Percentiles rank a stretch among this genome's conserved stretches.
phyloP scores from a whole-genome alignment of 2,113 vertebrate species.

The Hemichromis elongatus region DNA sequence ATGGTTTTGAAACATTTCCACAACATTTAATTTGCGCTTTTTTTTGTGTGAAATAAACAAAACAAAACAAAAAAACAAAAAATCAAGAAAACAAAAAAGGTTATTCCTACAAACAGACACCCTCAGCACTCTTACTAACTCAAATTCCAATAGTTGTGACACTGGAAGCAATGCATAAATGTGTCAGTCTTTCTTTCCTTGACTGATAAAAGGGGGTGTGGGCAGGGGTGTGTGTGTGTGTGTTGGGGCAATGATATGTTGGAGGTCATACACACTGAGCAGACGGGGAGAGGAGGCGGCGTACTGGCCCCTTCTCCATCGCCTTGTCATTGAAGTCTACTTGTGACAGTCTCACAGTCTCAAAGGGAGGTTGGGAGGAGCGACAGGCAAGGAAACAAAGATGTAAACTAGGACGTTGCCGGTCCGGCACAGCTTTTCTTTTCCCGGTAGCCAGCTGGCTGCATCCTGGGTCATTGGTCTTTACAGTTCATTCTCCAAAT shows the following conservation, averaged over 20 bases:
- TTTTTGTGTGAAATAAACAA: slow-evolving; percentile 60
- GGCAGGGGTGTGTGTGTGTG: background rate
- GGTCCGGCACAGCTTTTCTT: slow-evolving; percentile 19
- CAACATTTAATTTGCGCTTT: slow-evolving; percentile 68
- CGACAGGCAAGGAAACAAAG: background rate
- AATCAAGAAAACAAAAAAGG: slow-evolving; percentile 38
- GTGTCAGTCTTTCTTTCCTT: slow-evolving; percentile 57
- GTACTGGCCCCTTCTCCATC: background rate
- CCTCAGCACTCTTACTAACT: slow-evolving; percentile 48
- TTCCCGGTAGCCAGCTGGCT: background rate
- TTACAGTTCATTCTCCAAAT: background rate
- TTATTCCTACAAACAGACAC: slow-evolving; percentile 68
- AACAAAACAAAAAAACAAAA: background rate
- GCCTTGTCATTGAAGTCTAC: slow-evolving; percentile 23
- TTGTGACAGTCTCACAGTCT: slow-evolving; percentile 34
- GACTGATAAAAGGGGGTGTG: slow-evolving; percentile 29
- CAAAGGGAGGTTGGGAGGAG: slow-evolving; percentile 4
- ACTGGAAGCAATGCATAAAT: slow-evolving; percentile 64
- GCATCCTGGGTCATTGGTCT: background rate
- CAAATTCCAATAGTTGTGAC: slow-evolving; percentile 43
- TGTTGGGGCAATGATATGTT: slow-evolving; percentile 31
- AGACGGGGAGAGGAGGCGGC: background rate
- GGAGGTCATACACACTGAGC: slow-evolving; percentile 10
- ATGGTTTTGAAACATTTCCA: slow-evolving; percentile 55
- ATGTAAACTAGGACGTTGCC: slow-evolving; percentile 46